A percentile compares a stretch with the other conserved stretches of the same genome.
Evolutionary conservation across 2,888 invertebrate species (phyloP).

Genomic region (Heterodera filipjevi): DNA sequence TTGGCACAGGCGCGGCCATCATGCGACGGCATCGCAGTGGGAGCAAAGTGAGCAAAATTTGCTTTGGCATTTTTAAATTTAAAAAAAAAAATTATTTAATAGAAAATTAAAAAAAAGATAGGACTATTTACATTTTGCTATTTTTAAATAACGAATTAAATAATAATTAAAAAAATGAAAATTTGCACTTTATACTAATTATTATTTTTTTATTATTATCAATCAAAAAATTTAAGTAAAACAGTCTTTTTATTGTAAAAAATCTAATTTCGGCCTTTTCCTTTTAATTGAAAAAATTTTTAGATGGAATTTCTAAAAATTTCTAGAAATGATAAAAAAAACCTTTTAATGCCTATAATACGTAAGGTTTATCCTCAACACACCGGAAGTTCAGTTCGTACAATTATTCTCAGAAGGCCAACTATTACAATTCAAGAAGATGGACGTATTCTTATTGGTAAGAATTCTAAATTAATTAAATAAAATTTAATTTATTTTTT

Average conservation of each 20-base stretch:
- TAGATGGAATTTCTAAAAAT: background rate
- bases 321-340: constrained; percentile 3
- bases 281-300: background rate
- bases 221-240: too few relatives aligned
- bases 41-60: constrained; percentile 29
- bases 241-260: too few relatives aligned
- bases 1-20: constrained; percentile 19
- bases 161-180: too few relatives aligned
- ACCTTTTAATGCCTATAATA: background rate
- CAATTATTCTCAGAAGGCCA: constrained; percentile 52
- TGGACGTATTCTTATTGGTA: constrained; percentile 61
- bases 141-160: too few relatives aligned
- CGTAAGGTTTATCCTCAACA: constrained; percentile 33
- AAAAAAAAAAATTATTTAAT: background rate
- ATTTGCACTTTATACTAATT: too few relatives aligned
- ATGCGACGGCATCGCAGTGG: constrained; percentile 28
- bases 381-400: constrained; percentile 29
- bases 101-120: background rate
- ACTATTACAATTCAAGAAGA: constrained; percentile 64
- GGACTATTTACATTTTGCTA: too few relatives aligned
- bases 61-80: background rate
- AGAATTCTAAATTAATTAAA: background rate
- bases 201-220: too few relatives aligned
- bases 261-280: too few relatives aligned
- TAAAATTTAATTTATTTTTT: background rate